These are phyloP conservation scores for Atrina japonica DNA, from an alignment of 2,888 invertebrate genomes.

Conservation along the genomic window DNA sequence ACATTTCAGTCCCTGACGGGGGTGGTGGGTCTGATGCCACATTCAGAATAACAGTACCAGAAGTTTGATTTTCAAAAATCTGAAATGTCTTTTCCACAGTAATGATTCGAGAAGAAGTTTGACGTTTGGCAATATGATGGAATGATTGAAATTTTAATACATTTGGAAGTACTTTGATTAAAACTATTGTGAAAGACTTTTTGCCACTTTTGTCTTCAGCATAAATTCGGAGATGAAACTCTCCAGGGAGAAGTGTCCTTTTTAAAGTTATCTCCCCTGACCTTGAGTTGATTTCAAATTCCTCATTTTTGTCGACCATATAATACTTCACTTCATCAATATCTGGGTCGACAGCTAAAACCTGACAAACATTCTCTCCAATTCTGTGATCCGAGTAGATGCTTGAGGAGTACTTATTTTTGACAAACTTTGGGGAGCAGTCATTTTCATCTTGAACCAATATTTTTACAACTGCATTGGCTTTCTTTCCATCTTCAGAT, in stretches of 20 bases:
- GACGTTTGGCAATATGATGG: constrained; percentile 54
- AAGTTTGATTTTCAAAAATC: constrained; percentile 57
- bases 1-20: constrained; percentile 47
- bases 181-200: constrained; percentile 43
- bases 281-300: constrained; percentile 48
- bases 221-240: constrained; percentile 41
- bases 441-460: constrained; percentile 93
- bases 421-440: constrained; percentile 96
- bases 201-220: constrained; percentile 49
- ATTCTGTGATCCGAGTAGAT: constrained; percentile 98
- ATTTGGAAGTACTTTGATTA: constrained; percentile 43
- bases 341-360: constrained; percentile 51
- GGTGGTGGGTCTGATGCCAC: constrained; percentile 50
- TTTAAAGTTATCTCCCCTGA: constrained; percentile 51
- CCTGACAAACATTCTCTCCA: constrained; percentile 79
- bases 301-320: constrained; percentile 34
- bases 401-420: constrained; percentile 90
- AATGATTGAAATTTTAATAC: constrained; percentile 46
- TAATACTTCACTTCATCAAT: constrained; percentile 50
- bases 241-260: constrained; percentile 35
- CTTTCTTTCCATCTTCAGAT: constrained; percentile 36
- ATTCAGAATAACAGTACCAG: constrained; percentile 47
- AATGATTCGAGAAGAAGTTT: constrained; percentile 33
- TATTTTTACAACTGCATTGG: constrained; percentile 47
- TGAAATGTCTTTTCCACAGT: constrained; percentile 51